Base-by-base conservation (phyloP, 2,888 invertebrate genomes). In the Eueremaeus valkanovi region DNA sequence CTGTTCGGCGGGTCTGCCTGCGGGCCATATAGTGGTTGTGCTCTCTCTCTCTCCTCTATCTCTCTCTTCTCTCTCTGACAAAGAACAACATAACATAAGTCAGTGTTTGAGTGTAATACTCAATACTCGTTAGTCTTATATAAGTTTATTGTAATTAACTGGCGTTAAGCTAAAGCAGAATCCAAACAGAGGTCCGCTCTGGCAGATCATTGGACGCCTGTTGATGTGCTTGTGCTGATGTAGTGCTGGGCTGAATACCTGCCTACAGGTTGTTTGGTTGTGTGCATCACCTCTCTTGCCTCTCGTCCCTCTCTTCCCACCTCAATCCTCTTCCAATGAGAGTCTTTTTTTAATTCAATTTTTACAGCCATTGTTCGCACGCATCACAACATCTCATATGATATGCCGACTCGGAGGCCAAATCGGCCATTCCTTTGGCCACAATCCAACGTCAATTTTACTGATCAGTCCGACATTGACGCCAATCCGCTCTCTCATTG, bases 321-420 rank as follows among this genome's bases (percentile, higher is more conserved):
- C 72, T 29, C 27, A 40, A 18, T 40, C 42, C 42, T 40, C 45
- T 49, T 49, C 42, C 42, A 49, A 49, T 49, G 72, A 72, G 33
- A 68, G 24, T 36, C 24, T 24, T 18, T 40, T 68, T 40, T 68
- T 68, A 68, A 68, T 68, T 68, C 68, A 42, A 68, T 68, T 68
- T 68, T 68, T 68, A 68, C 68, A 68, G 68, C 36, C 68, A 68
- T 68, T 68, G 68, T 68, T 68, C 68, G 21, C 31, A 36, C 3
- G 42, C 68, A 68, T 42, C 68, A 63, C 31, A 33, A 68, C 24
- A 68, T 68, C 68, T 68, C 68, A 68, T 36, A 68, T 68, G 68
- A 68, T 68, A 68, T 68, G 68, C 68, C 68, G 68, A 68, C 68
- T 68, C 68, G 21, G 68, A 68, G 68, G 68, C 68, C 68, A 68